These are phyloP conservation scores for Microtus oregoni DNA, from an alignment of 2,113 vertebrate genomes.

Conservation along the genomic window DNA sequence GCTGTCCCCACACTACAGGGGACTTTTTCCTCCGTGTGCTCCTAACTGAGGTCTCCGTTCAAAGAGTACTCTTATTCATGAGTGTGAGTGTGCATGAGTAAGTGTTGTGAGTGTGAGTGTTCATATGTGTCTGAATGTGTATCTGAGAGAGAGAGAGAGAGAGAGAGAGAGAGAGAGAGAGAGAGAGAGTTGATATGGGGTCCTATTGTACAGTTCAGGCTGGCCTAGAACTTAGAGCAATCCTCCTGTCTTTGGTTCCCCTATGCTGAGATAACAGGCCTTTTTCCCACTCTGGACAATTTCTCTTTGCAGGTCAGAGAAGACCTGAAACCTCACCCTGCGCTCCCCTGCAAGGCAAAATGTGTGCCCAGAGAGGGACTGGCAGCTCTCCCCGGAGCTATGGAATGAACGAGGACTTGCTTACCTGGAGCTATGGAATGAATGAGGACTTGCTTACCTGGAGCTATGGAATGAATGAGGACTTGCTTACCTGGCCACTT, in stretches of 20 bases:
- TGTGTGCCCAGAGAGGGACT: background rate
- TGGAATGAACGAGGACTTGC: no score
- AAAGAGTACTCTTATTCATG: background rate
- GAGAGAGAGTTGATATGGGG: background rate
- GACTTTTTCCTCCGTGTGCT: background rate
- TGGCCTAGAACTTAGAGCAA: background rate
- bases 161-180: no score
- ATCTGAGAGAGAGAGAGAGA: background rate
- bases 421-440: no score
- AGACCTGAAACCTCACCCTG: background rate
- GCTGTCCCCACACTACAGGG: background rate
- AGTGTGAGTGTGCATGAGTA: background rate
- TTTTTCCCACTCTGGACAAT: background rate
- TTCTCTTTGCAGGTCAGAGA: conserved; percentile 58
- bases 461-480: no score
- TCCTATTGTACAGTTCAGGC: background rate
- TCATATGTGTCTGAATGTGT: background rate
- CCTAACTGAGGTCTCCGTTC: background rate
- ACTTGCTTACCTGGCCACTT: no score
- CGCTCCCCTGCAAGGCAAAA: background rate
- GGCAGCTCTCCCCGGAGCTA: no score
- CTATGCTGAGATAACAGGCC: background rate
- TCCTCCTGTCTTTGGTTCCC: background rate
- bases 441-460: no score
- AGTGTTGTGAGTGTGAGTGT: background rate